These are phyloP conservation scores for Malthinus seriepunctatus DNA, from an alignment of 2,888 invertebrate species.

Conservation along the genomic window DNA sequence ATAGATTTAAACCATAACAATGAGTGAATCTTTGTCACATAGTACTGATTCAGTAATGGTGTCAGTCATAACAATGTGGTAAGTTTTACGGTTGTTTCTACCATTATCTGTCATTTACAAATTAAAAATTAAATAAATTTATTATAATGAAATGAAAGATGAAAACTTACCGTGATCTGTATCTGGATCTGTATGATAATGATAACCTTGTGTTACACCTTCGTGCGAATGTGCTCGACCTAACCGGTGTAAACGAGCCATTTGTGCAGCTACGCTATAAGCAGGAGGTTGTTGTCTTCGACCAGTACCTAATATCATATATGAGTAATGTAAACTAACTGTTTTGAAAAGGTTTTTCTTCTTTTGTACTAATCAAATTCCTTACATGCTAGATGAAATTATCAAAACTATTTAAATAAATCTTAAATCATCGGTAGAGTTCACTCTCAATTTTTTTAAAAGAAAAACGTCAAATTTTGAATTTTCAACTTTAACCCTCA, in stretches of 20 bases:
- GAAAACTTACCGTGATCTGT: conserved; percentile 53
- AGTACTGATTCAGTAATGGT: conserved; percentile 25
- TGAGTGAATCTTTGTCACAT: conserved; percentile 49
- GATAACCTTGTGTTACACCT: conserved; percentile 77
- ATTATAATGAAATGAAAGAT: background rate
- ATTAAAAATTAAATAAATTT: background rate
- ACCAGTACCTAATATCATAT: conserved; percentile 43
- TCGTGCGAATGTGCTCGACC: conserved; percentile 86
- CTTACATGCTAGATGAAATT: no score
- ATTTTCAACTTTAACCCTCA: no score
- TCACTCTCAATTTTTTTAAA: no score
- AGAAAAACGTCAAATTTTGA: no score
- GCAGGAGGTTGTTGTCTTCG: conserved; percentile 72
- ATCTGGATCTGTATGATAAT: conserved; percentile 64
- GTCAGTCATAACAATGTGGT: conserved; percentile 12
- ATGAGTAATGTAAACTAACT: no score
- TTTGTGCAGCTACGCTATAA: conserved; percentile 84
- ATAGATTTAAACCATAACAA: conserved; percentile 50
- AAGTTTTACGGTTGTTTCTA: conserved; percentile 1
- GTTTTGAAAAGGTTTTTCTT: no score
- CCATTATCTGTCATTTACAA: conserved; percentile 3
- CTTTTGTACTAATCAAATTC: no score
- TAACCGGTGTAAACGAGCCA: conserved; percentile 80
- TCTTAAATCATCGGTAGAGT: no score
- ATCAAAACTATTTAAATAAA: no score